Evolutionary conservation across 2,113 vertebrate species (phyloP).

Genomic region (Takifugu flavidus): DNA sequence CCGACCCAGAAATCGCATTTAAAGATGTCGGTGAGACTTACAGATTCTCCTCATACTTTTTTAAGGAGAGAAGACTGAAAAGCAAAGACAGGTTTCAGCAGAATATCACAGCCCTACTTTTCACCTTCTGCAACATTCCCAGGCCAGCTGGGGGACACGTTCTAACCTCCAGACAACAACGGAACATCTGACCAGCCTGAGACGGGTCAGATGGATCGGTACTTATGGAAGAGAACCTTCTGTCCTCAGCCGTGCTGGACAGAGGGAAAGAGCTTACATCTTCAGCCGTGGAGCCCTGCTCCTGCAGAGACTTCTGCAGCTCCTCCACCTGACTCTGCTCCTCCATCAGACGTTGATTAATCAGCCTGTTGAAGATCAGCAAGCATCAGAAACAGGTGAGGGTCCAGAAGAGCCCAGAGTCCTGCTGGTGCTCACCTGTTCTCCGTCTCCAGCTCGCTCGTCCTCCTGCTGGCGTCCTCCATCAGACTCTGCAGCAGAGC

Average conservation of each 20-base stretch:
- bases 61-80: conserved; percentile 90
- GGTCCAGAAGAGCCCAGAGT: not conserved
- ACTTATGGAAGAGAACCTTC: no score
- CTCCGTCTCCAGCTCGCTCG: conserved; percentile 94
- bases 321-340: conserved; percentile 95
- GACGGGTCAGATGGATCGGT: no score
- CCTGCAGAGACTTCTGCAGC: conserved; percentile 90
- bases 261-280: conserved; percentile 81
- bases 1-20: not conserved
- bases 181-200: no score
- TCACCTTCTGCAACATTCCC: not conserved
- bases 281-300: conserved; percentile 90
- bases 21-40: conserved; percentile 70
- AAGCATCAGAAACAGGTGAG: not conserved
- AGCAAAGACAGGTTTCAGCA: conserved; percentile 20
- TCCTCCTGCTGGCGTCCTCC: conserved; percentile 90
- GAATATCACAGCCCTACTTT: not conserved
- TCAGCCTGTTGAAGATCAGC: conserved; percentile 75
- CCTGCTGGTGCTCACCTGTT: conserved; percentile 78
- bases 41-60: conserved; percentile 94
- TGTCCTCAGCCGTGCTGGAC: no score
- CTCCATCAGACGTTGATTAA: conserved; percentile 92
- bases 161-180: no score
- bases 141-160: no score
- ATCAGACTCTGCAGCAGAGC: conserved; percentile 90